A percentile compares a stretch with the other conserved stretches of the same genome.
phyloP scores from a whole-genome alignment of 2,888 invertebrate species.

The Lasioglossum vierecki region DNA sequence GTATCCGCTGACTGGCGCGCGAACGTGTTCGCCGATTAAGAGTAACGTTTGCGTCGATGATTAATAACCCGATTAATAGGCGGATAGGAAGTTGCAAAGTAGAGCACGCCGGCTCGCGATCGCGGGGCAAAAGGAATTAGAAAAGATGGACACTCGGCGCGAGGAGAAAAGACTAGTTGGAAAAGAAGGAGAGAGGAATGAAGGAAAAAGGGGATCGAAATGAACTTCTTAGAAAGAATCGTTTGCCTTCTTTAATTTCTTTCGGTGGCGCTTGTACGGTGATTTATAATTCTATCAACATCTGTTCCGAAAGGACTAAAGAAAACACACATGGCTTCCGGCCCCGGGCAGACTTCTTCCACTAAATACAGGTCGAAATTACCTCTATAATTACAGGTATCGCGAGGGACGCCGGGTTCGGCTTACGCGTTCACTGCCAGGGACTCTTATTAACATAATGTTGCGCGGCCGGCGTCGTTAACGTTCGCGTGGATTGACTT shows the following conservation, averaged over 20 bases:
- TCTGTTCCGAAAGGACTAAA: slow-evolving; percentile 35
- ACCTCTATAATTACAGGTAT: slow-evolving; percentile 44
- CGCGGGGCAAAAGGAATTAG: slow-evolving; percentile 22
- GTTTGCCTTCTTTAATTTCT: slow-evolving; percentile 31
- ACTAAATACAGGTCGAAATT: slow-evolving; percentile 26
- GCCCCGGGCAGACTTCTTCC: slow-evolving; percentile 10
- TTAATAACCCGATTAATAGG: slow-evolving; percentile 80
- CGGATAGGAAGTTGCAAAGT: slow-evolving; percentile 72
- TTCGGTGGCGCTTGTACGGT: slow-evolving; percentile 17
- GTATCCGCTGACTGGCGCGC: slow-evolving; percentile 65
- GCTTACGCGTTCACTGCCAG: background rate
- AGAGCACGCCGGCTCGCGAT: slow-evolving; percentile 33
- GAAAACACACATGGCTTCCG: slow-evolving; percentile 27
- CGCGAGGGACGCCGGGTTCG: background rate
- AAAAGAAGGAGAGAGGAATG: background rate
- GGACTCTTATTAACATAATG: slow-evolving; percentile 32
- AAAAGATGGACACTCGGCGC: slow-evolving; percentile 4
- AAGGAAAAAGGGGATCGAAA: slow-evolving; percentile 9
- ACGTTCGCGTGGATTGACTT: slow-evolving; percentile 17
- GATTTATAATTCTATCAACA: slow-evolving; percentile 57
- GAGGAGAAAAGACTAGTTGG: slow-evolving; percentile 20
- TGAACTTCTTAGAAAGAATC: slow-evolving; percentile 52
- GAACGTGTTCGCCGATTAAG: slow-evolving; percentile 73
- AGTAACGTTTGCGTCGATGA: slow-evolving; percentile 77
- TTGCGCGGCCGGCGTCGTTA: background rate